Evolutionary conservation across 1,140 invertebrate species (phyloP), one percentile per base, ranked within the genome.

Genomic region (Drosophila eugracilis): DNA sequence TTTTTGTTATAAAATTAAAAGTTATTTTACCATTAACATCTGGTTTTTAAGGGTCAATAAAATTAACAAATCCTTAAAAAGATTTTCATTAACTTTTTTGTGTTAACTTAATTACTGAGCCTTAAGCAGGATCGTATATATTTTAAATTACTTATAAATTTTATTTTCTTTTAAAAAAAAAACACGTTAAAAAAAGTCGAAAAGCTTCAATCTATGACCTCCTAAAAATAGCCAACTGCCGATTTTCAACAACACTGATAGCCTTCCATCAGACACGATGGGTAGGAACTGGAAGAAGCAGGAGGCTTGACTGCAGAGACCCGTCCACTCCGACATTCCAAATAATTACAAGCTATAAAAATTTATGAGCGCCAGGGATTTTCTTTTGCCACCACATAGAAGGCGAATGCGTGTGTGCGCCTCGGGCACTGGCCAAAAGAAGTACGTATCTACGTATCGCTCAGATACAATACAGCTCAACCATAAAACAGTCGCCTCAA

Each of bases 301-400:
- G 22, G 22, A 6, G 21, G 21, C 42, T 7, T 7, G 26, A 45
- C 26, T 14, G 26, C 4, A 14, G 44, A 37, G 44, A 37, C 19
- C 41, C 19, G 28, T 41, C 36, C 17, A 15, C 15, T 17, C 36
- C 44, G 59, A 78, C 65, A 65, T 81, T 72, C 48, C 75, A 88
- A 86, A 78, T 75, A 75, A 76, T 86, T 86, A 86, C 70, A 75
- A 88, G 83, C 78, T 83, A 88, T 86, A 83, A 81, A 86, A 75
- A 83, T 86, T 86, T 83, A 86, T 88, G 83, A 75, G 52, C 59
- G 52, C 69, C 77, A 59, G 66, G 79, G 81, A 74, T 75, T 75
- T 58, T 57, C 28, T 41, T 53, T 28, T 53, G 52, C 52, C 48
- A 45, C 47, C 26, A 62, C 37, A 41, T n/a, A n/a, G 55, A 55